These are phyloP conservation scores for Agrenia bidenticulata DNA, from an alignment of 2,888 invertebrate genomes.

Conservation along the genomic window DNA sequence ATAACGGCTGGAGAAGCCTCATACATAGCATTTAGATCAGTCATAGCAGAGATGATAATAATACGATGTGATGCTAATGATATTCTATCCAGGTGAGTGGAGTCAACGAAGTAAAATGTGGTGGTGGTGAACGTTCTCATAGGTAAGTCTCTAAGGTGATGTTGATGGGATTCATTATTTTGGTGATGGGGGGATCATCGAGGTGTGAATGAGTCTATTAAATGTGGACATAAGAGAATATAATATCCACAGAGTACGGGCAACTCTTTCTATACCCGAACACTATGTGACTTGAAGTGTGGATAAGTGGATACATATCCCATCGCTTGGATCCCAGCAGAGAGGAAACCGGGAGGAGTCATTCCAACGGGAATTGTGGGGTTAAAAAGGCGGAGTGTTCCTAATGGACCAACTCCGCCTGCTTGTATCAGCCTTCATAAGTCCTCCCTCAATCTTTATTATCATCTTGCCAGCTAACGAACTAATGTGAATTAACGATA, in stretches of 20 bases:
- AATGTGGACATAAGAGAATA: slow-evolving; percentile 27
- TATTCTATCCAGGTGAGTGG: background rate
- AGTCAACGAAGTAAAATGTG: too few species aligned
- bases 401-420: slow-evolving; percentile 44
- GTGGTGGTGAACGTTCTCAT: too few species aligned
- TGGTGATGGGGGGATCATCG: slow-evolving; percentile 30
- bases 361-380: slow-evolving; percentile 19
- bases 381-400: slow-evolving; percentile 39
- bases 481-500: slow-evolving; percentile 4
- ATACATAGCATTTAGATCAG: background rate
- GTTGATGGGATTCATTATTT: slow-evolving; percentile 32
- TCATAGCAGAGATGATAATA: background rate
- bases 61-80: background rate
- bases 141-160: background rate
- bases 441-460: slow-evolving; percentile 25
- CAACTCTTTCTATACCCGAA: too few species aligned
- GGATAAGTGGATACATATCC: slow-evolving; percentile 5
- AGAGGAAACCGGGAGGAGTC: slow-evolving; percentile 17
- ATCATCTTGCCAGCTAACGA: background rate
- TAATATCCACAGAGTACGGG: too few species aligned
- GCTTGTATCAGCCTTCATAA: slow-evolving; percentile 31
- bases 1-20: slow-evolving; percentile 2
- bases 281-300: too few species aligned
- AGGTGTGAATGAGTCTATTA: slow-evolving; percentile 53
- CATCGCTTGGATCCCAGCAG: slow-evolving; percentile 5